These are phyloP conservation scores for Canis aureus DNA, from an alignment of 2,113 vertebrate genomes.

Conservation along the genomic window DNA sequence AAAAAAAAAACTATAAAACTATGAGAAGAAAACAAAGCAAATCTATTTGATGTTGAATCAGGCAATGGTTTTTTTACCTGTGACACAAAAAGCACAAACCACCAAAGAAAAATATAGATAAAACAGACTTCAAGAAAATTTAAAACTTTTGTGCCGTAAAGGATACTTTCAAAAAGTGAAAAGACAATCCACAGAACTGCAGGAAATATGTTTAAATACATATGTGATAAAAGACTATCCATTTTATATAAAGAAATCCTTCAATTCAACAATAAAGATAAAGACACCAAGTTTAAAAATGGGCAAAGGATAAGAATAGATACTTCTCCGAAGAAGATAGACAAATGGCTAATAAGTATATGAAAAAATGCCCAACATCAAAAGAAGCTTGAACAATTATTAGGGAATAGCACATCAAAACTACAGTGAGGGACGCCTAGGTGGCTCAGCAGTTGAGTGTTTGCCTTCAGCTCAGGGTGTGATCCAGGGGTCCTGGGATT, in stretches of 20 bases:
- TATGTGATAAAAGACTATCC: not conserved
- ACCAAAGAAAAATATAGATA: not conserved
- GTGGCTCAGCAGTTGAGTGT: too few species aligned
- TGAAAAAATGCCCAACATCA: not conserved
- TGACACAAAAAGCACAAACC: not conserved
- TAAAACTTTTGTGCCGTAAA: constrained; percentile 11
- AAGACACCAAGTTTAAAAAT: not conserved
- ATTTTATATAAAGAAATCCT: constrained; percentile 21
- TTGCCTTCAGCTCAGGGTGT: too few species aligned
- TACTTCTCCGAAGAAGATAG: not conserved
- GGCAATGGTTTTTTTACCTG: not conserved
- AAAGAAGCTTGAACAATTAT: not conserved
- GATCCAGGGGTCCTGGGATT: too few species aligned
- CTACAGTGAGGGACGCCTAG: not conserved
- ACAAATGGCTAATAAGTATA: not conserved
- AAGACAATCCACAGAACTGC: not conserved
- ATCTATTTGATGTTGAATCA: not conserved
- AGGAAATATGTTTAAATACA: not conserved
- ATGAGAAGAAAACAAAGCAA: not conserved
- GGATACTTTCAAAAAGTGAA: not conserved
- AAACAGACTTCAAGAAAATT: not conserved
- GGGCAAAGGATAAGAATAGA: not conserved
- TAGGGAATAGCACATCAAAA: not conserved
- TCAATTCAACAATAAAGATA: not conserved
- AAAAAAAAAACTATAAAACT: not conserved